Conservation (phyloP, 2,797 vertebrate genomes). For the Enoplosus armatus region DNA sequence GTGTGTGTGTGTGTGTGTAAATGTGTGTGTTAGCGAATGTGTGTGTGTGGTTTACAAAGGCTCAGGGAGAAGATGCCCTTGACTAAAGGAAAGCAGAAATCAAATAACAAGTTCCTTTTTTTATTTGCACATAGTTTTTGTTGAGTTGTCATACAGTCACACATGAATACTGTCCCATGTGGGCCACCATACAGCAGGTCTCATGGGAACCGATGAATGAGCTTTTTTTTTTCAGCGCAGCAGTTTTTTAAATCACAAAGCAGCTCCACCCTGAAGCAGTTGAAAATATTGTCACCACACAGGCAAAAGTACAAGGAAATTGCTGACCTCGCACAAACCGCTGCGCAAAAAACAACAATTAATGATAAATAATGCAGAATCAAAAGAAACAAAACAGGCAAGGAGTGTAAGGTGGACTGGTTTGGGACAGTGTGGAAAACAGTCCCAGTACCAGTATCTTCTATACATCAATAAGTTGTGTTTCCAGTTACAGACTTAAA, state of each 20-base stretch:
- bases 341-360: background rate
- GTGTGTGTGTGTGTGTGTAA: constrained; percentile 13
- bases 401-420: background rate
- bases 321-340: constrained; percentile 1
- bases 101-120: background rate
- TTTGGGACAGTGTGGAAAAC: background rate
- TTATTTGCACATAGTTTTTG: background rate
- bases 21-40: background rate
- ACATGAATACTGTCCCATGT: background rate
- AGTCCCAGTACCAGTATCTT: background rate
- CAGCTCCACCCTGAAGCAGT: background rate
- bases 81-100: constrained; percentile 3
- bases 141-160: background rate
- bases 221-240: background rate
- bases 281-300: constrained; percentile 9
- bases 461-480: background rate
- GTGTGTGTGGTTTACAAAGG: background rate
- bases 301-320: background rate
- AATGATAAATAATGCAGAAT: background rate
- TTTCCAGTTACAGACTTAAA: background rate
- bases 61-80: background rate
- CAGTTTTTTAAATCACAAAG: background rate
- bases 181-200: background rate
- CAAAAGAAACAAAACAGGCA: background rate
- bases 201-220: background rate